phyloP scores from a whole-genome alignment of 2,797 vertebrate genomes.

The Myiotriccus ornatus region DNA sequence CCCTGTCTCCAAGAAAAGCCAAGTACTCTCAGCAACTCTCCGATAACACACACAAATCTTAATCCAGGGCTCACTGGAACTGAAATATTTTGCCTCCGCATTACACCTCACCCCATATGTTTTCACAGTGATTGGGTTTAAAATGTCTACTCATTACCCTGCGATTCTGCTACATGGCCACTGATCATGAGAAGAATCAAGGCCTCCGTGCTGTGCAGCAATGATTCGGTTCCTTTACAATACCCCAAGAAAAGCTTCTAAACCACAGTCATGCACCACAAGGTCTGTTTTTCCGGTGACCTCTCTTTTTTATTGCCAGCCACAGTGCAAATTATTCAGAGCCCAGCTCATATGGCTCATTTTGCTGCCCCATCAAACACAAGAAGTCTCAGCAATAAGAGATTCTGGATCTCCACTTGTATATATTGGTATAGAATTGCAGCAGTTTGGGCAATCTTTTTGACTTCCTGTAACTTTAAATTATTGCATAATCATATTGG shows the following conservation, averaged over 20 bases:
- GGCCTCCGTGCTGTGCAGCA: not conserved
- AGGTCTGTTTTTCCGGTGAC: not conserved
- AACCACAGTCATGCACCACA: not conserved
- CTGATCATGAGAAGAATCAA: not conserved
- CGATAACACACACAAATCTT: not conserved
- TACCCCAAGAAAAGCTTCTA: not conserved
- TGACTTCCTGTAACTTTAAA: not conserved
- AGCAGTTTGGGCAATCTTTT: not conserved
- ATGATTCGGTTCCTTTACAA: not conserved
- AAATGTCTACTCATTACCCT: not conserved
- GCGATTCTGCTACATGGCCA: not conserved
- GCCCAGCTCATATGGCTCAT: not conserved
- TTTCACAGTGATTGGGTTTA: not conserved
- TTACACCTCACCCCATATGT: not conserved
- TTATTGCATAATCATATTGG: not conserved
- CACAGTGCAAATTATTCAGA: not conserved
- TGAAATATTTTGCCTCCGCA: not conserved
- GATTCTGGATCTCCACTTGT: not conserved
- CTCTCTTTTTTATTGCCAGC: not conserved
- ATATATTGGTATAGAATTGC: not conserved
- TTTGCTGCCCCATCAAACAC: not conserved
- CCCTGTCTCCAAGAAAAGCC: not conserved
- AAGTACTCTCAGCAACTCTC: not conserved
- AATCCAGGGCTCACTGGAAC: not conserved
- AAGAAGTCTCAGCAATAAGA: not conserved